Base-by-base conservation (phyloP, 2,113 vertebrate species). In the Clarias batrachus region DNA sequence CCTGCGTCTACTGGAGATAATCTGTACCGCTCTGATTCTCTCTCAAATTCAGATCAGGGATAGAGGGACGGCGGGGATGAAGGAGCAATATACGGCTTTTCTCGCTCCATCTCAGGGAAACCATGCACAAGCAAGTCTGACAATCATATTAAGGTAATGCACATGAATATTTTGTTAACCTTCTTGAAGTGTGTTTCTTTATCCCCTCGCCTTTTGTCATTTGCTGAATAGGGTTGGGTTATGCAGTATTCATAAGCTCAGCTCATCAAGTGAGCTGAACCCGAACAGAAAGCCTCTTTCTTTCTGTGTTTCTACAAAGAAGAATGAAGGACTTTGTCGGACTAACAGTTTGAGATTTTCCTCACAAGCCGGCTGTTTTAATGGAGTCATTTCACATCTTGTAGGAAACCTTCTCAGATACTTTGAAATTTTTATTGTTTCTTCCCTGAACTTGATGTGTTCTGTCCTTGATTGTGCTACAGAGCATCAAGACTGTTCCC, bases 201-300 rank as follows among this genome's bases (percentile, higher is more conserved):
- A 19, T 52, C 23, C 57, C 23, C n/a, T 27, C 37, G 60, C 30
- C 56, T 17, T 68, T 23, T 87, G 63, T 88, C 68, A 79, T 89
- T 84, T 84, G 60, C 65, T 27, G 76, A 88, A 83, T 63, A 81
- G 56, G 60, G 77, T 19, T 5, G 63, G n/a, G 25, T 60, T 56
- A 84, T 89, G 85, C 37, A 76, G 86, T 87, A 84, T 82, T 89
- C 82, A 86, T 86, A 56, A 30, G 65, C 41, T n/a, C n/a, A 19
- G 27, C 79, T 81, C 65, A 25, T 82, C 77, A 73, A 63, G 57
- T 79, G 86, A 59, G 62, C n/a, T 1, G 81, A 81, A 84, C 62
- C 62, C 3, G 17, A 63, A 76, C 41, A 52, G 57, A 56, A 85
- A 37, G 71, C 56, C 23, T n/a, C 7, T 63, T 19, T 84, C 70